Evolutionary conservation across 2,888 invertebrate genomes (phyloP).

Genomic region (Ectropis crepuscularia): DNA sequence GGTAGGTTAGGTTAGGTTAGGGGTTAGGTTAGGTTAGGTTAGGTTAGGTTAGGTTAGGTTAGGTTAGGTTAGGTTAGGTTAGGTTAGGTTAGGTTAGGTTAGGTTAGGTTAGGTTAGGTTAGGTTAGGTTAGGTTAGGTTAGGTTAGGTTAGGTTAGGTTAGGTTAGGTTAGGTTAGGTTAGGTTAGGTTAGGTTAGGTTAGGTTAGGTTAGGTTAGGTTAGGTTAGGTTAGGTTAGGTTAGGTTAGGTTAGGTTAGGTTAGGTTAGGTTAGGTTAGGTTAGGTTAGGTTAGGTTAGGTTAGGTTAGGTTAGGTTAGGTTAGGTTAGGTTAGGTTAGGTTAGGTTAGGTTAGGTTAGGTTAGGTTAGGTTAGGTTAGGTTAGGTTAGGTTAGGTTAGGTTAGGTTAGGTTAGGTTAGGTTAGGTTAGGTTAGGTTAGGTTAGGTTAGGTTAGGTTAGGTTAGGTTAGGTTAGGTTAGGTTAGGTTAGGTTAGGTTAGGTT

Average conservation of each 20-base stretch:
- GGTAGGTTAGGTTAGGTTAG: constrained; percentile 33
- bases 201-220: constrained; percentile 43
- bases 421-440: constrained; percentile 25
- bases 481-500: constrained; percentile 10
- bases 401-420: constrained; percentile 34
- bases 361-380: constrained; percentile 9
- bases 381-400: constrained; percentile 8
- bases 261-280: constrained; percentile 40
- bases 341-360: constrained; percentile 37
- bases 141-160: constrained; percentile 44
- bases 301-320: constrained; percentile 26
- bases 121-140: constrained; percentile 28
- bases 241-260: constrained; percentile 43
- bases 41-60: constrained; percentile 34
- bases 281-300: constrained; percentile 41
- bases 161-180: constrained; percentile 37
- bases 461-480: constrained; percentile 38
- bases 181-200: constrained; percentile 32
- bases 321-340: constrained; percentile 40
- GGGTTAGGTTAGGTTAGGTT: constrained; percentile 34
- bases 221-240: constrained; percentile 44
- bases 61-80: constrained; percentile 33
- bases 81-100: constrained; percentile 35
- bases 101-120: constrained; percentile 29
- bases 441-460: constrained; percentile 8